These are phyloP conservation scores for Tiphia femorata DNA, from an alignment of 2,888 invertebrate species.

Conservation along the genomic window DNA sequence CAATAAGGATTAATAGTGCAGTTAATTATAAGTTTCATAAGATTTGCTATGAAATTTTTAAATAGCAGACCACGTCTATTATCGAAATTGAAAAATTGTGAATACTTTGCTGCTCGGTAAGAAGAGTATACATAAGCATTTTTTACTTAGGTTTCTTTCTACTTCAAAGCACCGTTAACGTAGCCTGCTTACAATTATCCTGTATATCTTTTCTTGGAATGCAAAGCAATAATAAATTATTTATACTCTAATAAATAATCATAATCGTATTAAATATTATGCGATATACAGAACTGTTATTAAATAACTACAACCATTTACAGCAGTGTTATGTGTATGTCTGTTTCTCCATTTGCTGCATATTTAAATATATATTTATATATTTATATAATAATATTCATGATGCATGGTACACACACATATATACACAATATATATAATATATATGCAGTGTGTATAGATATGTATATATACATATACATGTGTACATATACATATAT, in stretches of 20 bases:
- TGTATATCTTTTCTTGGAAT: conserved; percentile 57
- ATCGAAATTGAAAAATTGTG: background rate
- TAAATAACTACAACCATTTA: conserved; percentile 65
- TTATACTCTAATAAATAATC: conserved; percentile 61
- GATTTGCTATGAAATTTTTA: background rate
- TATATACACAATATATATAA: conserved; percentile 21
- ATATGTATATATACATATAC: conserved; percentile 31
- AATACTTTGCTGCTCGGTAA: background rate
- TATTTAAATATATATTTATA: conserved; percentile 51
- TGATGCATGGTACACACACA: no score
- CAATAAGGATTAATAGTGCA: conserved; percentile 11
- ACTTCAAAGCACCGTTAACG: conserved; percentile 34
- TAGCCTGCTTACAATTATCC: conserved; percentile 16
- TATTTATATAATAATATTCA: conserved; percentile 65
- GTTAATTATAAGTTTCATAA: background rate
- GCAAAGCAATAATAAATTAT: conserved; percentile 66
- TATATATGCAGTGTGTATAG: background rate
- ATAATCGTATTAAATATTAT: conserved; percentile 52
- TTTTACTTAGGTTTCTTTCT: background rate
- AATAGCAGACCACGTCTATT: background rate
- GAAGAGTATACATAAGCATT: background rate
- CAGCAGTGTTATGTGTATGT: conserved; percentile 52
- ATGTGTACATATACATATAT: conserved; percentile 25
- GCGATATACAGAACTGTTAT: conserved; percentile 60
- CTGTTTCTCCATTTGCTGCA: conserved; percentile 55